Base-by-base conservation (phyloP, 2,797 vertebrate species). In the Thunnus albacares region DNA sequence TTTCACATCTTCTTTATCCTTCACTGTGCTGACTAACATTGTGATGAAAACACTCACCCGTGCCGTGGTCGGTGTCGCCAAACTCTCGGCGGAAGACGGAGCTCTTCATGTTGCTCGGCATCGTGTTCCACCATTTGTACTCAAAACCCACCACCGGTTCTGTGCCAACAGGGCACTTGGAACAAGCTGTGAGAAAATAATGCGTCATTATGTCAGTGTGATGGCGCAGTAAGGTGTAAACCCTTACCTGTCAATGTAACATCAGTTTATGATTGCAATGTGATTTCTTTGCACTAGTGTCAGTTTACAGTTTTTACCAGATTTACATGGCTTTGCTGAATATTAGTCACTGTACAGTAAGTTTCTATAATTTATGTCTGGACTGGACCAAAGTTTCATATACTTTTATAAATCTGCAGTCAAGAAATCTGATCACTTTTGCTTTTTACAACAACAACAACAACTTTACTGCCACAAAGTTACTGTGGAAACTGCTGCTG, bases 91-190 rank as follows among this genome's bases (percentile, higher is more conserved):
- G 96, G 87, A 95, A 95, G 80, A 97, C 93, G 0, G 93, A 93
- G 1, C 96, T 99, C 88, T 93, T 96, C 97, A 99, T 98, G 96
- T 98, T 97, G 56, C 93, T 80, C 9, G 98, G 98, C 92, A 99
- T 93, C 0, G 41, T 95, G 85, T 98, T 98, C 98, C 98, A 99
- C 98, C 98, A 99, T 80, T 99, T 99, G 94, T 99, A 99, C 89
- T 98, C 97, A 24, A 97, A 96, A 30, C 97, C 97, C 77, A 97
- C 67, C 0, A 84, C 93, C 0, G 98, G 97, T 79, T 99, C 97
- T 0, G 96, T 98, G 38, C 98, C 98, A 5, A 90, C 95, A 0
- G 97, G 97, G 82, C 98, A 99, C 88, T 90, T 91, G 3, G 77
- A 74, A 49, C 98, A 99, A 35, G 78, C 98, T 98, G 92, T 28